Base-by-base conservation (phyloP, 2,113 vertebrate species). In the Rhipidura dahli region DNA sequence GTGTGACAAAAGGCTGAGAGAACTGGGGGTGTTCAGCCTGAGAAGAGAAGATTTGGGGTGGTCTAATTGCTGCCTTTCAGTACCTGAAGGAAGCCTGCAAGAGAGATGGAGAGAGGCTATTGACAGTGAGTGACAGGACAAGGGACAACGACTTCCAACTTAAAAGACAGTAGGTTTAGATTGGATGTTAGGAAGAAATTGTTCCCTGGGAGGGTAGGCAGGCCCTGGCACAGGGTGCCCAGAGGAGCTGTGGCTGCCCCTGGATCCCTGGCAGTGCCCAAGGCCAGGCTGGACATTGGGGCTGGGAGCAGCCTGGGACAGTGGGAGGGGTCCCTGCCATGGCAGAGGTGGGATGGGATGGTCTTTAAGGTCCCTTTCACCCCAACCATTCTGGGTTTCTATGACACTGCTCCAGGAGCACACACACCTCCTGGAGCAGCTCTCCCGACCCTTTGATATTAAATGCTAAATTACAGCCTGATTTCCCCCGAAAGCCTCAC, bases 201-300 rank as follows among this genome's bases (percentile, higher is more conserved):
- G 2, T 24, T 57, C 1, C 3, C 60, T 33, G 7, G 7, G 11
- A 72, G 39, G 18, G 9, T 5, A n/a, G 21, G 0, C 0, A 73
- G n/a, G 28, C 28, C 59, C 49, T 64, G 60, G 69, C 40, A 54
- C 33, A 84, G n/a, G 68, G 2, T 39, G 59, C n/a, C 59, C 39
- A 33, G 69, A 47, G n/a, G 1, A 73, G n/a, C 69, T 73, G 40
- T 47, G n/a, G n/a, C 59, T 54, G 23, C 40, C n/a, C n/a, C 69
- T 76, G 44, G 12, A 64, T 45, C 50, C 35, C 42, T 85, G 51
- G 13, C 0, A 76, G 30, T 31, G 42, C 0, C 51, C 51, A 42
- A 50, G 61, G 35, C 35, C 51, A 65, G 60, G 35, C 0, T 75
- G 40, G 28, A 54, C n/a, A n/a, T n/a, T 2, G 2, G 15, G 53